These are phyloP conservation scores for Drosophila simulans DNA, from an alignment of 1,140 invertebrate genomes.

Conservation along the genomic window DNA sequence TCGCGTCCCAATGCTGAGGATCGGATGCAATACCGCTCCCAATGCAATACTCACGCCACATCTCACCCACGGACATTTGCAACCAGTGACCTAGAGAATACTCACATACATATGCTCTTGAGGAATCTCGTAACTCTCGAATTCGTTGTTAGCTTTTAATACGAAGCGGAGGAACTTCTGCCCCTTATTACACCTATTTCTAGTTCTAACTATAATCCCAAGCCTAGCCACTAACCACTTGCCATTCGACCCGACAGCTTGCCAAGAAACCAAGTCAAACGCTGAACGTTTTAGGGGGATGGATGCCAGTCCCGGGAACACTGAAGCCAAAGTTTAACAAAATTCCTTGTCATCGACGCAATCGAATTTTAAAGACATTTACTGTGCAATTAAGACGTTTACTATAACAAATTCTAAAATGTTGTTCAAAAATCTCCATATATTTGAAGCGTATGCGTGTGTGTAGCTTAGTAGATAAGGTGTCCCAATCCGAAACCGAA, in stretches of 20 bases:
- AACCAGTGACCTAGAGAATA: constrained; percentile 82
- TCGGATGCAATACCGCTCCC: neutral
- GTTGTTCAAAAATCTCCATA: constrained; percentile 67
- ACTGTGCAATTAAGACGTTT: constrained; percentile 60
- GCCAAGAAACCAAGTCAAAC: constrained; percentile 57
- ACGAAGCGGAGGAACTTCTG: constrained; percentile 31
- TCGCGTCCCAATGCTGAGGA: constrained; percentile 87
- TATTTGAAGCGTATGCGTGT: constrained; percentile 24
- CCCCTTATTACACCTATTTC: constrained; percentile 28
- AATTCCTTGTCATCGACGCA: constrained; percentile 57
- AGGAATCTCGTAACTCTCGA: constrained; percentile 70
- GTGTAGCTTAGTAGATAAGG: constrained; percentile 62
- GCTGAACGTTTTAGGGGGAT: constrained; percentile 11
- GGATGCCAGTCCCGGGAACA: constrained; percentile 9
- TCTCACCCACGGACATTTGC: constrained; percentile 66
- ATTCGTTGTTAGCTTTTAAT: constrained; percentile 69
- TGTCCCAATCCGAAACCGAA: constrained; percentile 24
- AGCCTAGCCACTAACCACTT: constrained; percentile 35
- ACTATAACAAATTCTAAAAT: constrained; percentile 64
- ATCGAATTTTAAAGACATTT: constrained; percentile 70
- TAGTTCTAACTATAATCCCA: constrained; percentile 40
- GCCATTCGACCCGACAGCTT: constrained; percentile 54
- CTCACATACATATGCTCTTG: constrained; percentile 73
- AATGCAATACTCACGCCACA: constrained; percentile 8
- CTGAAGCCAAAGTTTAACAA: constrained; percentile 72